Base-by-base conservation (phyloP, 1,140 invertebrate genomes). In the Phymorhynchus buccinoides region DNA sequence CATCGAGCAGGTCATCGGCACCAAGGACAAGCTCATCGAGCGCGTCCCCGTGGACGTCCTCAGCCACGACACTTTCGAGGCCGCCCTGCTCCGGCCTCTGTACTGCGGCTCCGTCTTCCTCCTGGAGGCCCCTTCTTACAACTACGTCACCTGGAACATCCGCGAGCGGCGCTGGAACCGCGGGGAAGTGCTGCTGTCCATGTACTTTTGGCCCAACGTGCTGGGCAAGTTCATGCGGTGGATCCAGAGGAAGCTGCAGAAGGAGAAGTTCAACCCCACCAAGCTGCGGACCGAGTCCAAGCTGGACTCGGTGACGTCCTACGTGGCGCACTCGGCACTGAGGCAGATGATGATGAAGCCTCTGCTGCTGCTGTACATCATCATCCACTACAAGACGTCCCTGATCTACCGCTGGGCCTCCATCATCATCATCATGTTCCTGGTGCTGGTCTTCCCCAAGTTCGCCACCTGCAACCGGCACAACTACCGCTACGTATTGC, bases 271-370 rank as follows among this genome's bases (percentile, higher is more conserved):
- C 68, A 89, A 88, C 30, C 32, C 56, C 9, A 91, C 90, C 32
- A 89, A 85, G 86, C 80, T 91, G 39, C 68, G 90, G 56, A 91
- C 90, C 27, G 87, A 90, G 78, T 89, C 89, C 12, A 84, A 89
- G 22, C 84, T 91, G 44, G 89, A 91, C 88, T 89, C 91, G 80
- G 88, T 91, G 22, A 90, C 89, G 42, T 88, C 89, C 9, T 91
- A 91, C 81, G 80, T 90, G 22, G 90, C 89, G 9, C 89, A 91
- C 83, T 91, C 90, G 3, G 90, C 91, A 0, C 52, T 92, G 44
- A 73, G 91, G 66, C 90, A 90, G 80, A 91, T 92, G 91, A 88
- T 91, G 56, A 91, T 92, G 89, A 92, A 91, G 85, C 91, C 91
- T 3, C 30, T 90, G 37, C 77, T 91, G 35, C 77, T 92, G 35